A percentile compares a stretch with the other conserved stretches of the same genome.
These are phyloP conservation scores for Buceros bicornis DNA, from an alignment of 2,797 vertebrate genomes.

Conservation along the genomic window DNA sequence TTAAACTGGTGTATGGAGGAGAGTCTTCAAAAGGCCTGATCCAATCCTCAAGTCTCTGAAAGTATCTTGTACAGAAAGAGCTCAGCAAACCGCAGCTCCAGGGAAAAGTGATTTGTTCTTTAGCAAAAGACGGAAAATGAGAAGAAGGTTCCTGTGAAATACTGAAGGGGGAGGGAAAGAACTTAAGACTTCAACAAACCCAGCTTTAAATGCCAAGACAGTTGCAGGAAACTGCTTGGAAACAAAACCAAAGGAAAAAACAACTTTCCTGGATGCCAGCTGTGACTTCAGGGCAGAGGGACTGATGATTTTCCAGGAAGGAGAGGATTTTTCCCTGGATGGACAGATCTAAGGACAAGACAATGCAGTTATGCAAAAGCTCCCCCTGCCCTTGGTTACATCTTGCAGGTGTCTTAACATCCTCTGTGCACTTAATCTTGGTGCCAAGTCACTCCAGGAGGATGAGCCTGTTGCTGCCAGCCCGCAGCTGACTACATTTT, in stretches of 20 bases:
- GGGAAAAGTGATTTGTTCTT: not conserved
- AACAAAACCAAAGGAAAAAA: not conserved
- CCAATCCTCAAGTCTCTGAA: not conserved
- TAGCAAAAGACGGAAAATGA: not conserved
- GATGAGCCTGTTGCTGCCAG: not conserved
- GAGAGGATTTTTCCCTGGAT: not conserved
- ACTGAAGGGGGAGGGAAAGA: not conserved
- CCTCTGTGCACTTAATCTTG: not conserved
- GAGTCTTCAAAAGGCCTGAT: slow-evolving; percentile 32
- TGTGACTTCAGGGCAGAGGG: not conserved
- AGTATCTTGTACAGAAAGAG: not conserved
- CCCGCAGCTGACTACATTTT: not conserved
- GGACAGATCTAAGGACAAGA: not conserved
- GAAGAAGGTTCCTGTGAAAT: not conserved
- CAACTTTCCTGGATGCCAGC: not conserved
- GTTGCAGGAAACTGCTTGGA: not conserved
- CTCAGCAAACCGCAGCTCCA: not conserved
- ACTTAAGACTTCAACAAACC: not conserved
- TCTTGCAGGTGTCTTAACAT: not conserved
- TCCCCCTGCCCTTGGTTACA: not conserved
- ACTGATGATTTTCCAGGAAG: not conserved
- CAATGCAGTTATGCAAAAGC: not conserved
- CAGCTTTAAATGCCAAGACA: not conserved
- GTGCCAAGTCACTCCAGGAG: not conserved
- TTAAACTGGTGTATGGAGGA: not conserved